Percentiles rank a stretch among this genome's conserved stretches.
phyloP scores from a whole-genome alignment of 2,113 vertebrate genomes.

The Malaclemys terrapin region DNA sequence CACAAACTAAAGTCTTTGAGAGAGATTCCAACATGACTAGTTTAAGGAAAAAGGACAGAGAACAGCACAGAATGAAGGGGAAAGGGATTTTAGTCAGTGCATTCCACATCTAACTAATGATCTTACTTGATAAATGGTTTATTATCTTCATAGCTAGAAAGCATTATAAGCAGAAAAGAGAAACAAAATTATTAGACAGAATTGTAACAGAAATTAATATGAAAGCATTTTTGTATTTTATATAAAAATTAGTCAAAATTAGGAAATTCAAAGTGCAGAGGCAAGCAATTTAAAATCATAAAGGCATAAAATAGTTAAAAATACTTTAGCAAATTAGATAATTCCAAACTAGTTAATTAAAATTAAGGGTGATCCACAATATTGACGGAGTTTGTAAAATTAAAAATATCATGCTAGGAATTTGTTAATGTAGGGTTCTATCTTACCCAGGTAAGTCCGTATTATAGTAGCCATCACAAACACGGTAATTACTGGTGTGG shows the following conservation, averaged over 20 bases:
- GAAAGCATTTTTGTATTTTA: slow-evolving; percentile 87
- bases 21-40: slow-evolving; percentile 82
- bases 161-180: slow-evolving; percentile 99
- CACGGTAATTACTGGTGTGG: slow-evolving; percentile 99
- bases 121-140: slow-evolving; percentile 99
- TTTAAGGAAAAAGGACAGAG: slow-evolving; percentile 80
- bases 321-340: slow-evolving; percentile 81
- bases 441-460: slow-evolving; percentile 99
- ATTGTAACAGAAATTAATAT: slow-evolving; percentile 91
- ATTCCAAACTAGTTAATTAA: slow-evolving; percentile 78
- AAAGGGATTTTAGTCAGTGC: slow-evolving; percentile 83
- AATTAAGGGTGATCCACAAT: slow-evolving; percentile 83
- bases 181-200: slow-evolving; percentile 95
- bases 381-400: slow-evolving; percentile 82
- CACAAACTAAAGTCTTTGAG: slow-evolving; percentile 78
- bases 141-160: slow-evolving; percentile 99
- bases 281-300: slow-evolving; percentile 85
- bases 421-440: slow-evolving; percentile 88
- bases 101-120: slow-evolving; percentile 93
- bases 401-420: slow-evolving; percentile 83
- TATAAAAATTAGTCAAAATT: slow-evolving; percentile 84
- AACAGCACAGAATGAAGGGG: slow-evolving; percentile 83
- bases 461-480: slow-evolving; percentile 99
- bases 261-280: slow-evolving; percentile 84
- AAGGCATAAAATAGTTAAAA: slow-evolving; percentile 81